phyloP scores from a whole-genome alignment of 2,888 invertebrate species.

The Acleris laterana region DNA sequence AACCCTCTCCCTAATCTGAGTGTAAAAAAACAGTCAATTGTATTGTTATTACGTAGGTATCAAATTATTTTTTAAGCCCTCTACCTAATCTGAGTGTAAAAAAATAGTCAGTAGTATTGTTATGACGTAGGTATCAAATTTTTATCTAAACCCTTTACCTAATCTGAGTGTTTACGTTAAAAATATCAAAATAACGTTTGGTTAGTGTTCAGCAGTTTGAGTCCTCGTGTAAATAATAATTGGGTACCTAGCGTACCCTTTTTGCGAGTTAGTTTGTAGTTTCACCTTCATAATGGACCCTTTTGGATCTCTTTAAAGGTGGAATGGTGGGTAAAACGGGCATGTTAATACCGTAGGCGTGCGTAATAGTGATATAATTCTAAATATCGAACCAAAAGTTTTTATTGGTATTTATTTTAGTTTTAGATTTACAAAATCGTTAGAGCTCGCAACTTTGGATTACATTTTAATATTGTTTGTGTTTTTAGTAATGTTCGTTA shows the following conservation, averaged over 20 bases:
- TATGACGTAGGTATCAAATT: no score
- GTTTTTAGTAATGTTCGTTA: no score
- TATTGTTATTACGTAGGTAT: no score
- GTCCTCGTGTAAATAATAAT: constrained; percentile 28
- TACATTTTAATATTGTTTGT: no score
- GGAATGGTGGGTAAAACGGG: constrained; percentile 14
- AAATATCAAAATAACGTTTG: constrained; percentile 3
- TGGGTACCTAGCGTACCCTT: constrained; percentile 27
- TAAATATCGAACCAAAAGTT: constrained; percentile 9
- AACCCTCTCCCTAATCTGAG: no score
- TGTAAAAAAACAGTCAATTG: no score
- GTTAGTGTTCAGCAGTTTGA: constrained; percentile 6
- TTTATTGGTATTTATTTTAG: not conserved
- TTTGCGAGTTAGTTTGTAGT: constrained; percentile 30
- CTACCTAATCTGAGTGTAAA: no score
- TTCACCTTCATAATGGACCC: constrained; percentile 27
- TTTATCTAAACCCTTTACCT: not conserved
- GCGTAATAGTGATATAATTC: constrained; percentile 15
- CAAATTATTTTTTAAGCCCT: no score
- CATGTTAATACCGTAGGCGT: constrained; percentile 8
- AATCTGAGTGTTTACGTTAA: constrained; percentile 9
- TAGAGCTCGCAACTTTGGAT: not conserved
- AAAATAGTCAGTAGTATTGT: no score
- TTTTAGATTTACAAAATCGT: not conserved
- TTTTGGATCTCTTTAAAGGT: constrained; percentile 27